Conservation (phyloP, 1,140 invertebrate genomes). For the Acarapis woodi region DNA sequence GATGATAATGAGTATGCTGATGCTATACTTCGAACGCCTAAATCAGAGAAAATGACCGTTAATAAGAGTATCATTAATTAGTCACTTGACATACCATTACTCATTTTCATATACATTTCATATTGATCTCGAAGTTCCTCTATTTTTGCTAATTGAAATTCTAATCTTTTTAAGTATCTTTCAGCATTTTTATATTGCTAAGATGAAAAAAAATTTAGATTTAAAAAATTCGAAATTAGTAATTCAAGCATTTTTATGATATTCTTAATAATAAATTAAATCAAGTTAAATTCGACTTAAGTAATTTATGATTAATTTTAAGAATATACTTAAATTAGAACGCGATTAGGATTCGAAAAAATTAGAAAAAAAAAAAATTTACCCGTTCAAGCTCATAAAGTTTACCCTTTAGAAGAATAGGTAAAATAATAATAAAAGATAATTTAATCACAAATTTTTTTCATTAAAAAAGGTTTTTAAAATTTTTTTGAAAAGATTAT, state of each 20-base stretch:
- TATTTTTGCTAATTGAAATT: constrained; percentile 23
- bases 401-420: background rate
- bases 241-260: background rate
- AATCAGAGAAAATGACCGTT: background rate
- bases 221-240: background rate
- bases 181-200: constrained; percentile 24
- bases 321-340: too few relatives aligned
- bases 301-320: too few relatives aligned
- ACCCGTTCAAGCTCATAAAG: constrained; percentile 3
- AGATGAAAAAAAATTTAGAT: constrained; percentile 9
- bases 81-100: constrained; percentile 18
- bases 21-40: constrained; percentile 22
- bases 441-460: background rate
- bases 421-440: background rate
- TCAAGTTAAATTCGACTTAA: too few relatives aligned
- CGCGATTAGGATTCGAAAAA: too few relatives aligned
- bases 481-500: background rate
- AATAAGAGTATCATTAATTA: background rate
- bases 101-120: constrained; percentile 20
- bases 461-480: background rate
- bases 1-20: constrained; percentile 21
- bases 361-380: background rate
- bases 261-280: too few relatives aligned
- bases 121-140: constrained; percentile 25
- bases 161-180: constrained; percentile 22